Evolutionary conservation across 1,140 invertebrate species (phyloP).

Genomic region (Polypedilum vanderplanki): DNA sequence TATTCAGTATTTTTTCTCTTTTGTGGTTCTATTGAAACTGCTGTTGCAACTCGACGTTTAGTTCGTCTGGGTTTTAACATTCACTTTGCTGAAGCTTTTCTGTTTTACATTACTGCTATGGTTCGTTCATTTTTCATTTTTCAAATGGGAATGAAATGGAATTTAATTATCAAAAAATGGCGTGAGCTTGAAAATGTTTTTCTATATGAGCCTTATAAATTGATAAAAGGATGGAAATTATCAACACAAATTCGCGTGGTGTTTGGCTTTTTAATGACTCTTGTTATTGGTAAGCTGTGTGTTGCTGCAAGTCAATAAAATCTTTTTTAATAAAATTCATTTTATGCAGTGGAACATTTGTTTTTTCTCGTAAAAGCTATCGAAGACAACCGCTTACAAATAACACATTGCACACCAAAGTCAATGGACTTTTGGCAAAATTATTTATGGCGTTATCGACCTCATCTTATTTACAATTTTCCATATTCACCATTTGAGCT

Average conservation of each 20-base stretch:
- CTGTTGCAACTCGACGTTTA: background rate
- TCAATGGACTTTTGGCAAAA: background rate
- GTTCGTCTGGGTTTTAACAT: background rate
- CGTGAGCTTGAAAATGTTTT: background rate
- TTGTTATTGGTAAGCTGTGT: background rate
- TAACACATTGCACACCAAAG: background rate
- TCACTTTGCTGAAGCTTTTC: constrained; percentile 9
- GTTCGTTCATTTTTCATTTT: background rate
- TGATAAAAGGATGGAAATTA: background rate
- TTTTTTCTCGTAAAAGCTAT: background rate
- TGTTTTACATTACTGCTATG: background rate
- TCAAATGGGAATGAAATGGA: background rate
- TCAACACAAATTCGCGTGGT: background rate
- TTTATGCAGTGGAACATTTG: background rate
- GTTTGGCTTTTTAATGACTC: background rate
- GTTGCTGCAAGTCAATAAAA: background rate
- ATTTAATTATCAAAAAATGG: background rate
- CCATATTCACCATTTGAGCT: background rate
- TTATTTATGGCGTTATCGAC: background rate
- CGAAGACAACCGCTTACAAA: background rate
- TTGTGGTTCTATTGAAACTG: background rate
- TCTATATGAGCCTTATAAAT: background rate
- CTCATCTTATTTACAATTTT: background rate
- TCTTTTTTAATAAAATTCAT: background rate
- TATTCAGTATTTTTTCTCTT: background rate